phyloP scores from a whole-genome alignment of 2,797 vertebrate species.

The Halcyon badia region DNA sequence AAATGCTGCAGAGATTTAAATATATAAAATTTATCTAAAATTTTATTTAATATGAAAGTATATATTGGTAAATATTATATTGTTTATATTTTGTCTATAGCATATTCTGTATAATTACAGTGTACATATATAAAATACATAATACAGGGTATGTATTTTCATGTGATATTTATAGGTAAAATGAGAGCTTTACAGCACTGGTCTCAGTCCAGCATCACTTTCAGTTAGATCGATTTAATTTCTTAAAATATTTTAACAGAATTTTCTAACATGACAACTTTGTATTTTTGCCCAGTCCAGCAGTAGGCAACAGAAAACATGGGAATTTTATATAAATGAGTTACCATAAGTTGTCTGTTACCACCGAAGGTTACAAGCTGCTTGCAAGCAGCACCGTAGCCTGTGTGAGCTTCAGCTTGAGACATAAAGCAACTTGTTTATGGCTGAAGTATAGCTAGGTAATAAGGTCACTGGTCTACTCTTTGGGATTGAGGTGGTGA shows the following conservation, averaged over 20 bases:
- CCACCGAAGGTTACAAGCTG: neutral
- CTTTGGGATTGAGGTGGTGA: constrained; percentile 26
- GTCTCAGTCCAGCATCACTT: neutral
- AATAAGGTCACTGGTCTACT: neutral
- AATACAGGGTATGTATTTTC: neutral
- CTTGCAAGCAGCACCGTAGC: neutral
- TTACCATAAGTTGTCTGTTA: neutral
- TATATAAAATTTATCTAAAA: rapidly evolving
- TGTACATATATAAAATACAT: neutral
- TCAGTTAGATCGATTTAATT: neutral
- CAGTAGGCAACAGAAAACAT: neutral
- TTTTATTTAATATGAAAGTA: neutral
- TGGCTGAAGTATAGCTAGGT: neutral
- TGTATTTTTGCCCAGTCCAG: neutral
- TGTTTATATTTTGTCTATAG: neutral
- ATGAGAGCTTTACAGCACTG: neutral
- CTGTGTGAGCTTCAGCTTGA: neutral
- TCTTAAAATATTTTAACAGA: neutral
- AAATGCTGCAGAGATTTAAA: neutral
- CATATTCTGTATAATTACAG: neutral
- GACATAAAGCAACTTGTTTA: neutral
- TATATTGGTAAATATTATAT: neutral
- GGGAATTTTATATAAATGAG: neutral
- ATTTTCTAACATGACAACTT: neutral
- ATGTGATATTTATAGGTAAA: neutral